Evolutionary conservation across 2,888 invertebrate genomes (phyloP).

Genomic region (Patella pellucida): DNA sequence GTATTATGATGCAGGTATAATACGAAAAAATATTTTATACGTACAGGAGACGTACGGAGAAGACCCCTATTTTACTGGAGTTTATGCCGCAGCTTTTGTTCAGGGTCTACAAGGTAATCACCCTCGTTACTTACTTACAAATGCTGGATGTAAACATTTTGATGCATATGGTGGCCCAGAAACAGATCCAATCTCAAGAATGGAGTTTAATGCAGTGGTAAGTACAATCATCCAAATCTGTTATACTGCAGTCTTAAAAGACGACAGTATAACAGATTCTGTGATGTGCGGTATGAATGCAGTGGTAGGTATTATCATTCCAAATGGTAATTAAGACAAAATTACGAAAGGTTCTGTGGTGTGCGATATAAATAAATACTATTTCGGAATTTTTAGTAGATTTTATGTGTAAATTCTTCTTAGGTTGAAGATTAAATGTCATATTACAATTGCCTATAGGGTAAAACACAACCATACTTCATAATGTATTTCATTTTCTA

Average conservation of each 20-base stretch:
- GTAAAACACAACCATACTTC: no score
- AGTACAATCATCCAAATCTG: background rate
- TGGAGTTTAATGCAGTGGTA: constrained; percentile 50
- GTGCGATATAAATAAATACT: no score
- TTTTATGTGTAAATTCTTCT: no score
- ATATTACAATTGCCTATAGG: no score
- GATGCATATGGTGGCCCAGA: constrained; percentile 65
- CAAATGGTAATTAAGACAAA: no score
- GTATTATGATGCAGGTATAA: background rate
- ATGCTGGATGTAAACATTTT: constrained; percentile 67
- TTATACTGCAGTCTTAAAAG: no score
- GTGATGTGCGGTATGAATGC: constrained; percentile 20
- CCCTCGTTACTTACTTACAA: constrained; percentile 56
- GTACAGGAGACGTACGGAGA: constrained; percentile 66
- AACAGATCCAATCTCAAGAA: background rate
- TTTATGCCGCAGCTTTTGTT: constrained; percentile 52
- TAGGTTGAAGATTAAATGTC: no score
- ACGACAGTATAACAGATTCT: no score
- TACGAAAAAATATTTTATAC: background rate
- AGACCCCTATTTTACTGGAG: constrained; percentile 62
- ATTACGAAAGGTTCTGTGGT: no score
- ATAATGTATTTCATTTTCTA: background rate
- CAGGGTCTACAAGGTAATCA: constrained; percentile 62
- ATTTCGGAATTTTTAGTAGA: no score
- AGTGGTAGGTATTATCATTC: constrained; percentile 36